These are phyloP conservation scores for Neodontobutis hainanensis DNA, from an alignment of 2,113 vertebrate species.

Conservation along the genomic window DNA sequence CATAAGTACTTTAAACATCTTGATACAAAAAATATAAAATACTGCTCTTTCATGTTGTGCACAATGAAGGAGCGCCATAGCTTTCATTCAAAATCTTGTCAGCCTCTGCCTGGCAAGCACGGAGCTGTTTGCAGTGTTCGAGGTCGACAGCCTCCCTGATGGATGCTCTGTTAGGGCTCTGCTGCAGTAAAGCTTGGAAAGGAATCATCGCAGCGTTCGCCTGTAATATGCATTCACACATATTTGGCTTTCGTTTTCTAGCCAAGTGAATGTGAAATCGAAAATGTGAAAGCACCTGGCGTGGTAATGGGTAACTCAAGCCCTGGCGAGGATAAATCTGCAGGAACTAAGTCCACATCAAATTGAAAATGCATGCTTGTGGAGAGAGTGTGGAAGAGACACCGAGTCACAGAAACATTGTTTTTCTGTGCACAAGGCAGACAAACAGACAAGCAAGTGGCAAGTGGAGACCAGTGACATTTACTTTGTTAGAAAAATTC, in stretches of 20 bases:
- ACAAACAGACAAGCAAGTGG: background rate
- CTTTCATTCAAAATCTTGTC: conserved; percentile 1
- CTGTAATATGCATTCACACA: conserved; percentile 29
- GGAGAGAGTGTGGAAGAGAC: conserved; percentile 15
- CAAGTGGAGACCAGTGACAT: no score
- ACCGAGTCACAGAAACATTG: conserved; percentile 10
- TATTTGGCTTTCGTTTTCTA: conserved; percentile 47
- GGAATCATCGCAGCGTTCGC: background rate
- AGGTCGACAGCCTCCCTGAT: conserved; percentile 15
- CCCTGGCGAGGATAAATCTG: conserved; percentile 41
- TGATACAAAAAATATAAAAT: no score
- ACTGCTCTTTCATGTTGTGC: background rate
- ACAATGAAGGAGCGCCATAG: background rate
- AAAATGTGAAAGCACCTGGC: conserved; percentile 46
- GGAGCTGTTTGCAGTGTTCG: background rate
- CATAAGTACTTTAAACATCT: no score
- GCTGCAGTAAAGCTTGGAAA: background rate
- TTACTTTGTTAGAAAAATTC: no score
- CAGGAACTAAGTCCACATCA: conserved; percentile 54
- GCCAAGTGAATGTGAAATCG: conserved; percentile 48
- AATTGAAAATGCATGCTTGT: conserved; percentile 50
- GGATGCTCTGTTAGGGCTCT: background rate
- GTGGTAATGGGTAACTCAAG: conserved; percentile 43
- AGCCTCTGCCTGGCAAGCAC: background rate
- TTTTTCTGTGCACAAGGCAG: background rate